These are phyloP conservation scores for Halichondria panicea DNA, from an alignment of 37 sponge, comb jelly and placozoan species.

Conservation along the genomic window DNA sequence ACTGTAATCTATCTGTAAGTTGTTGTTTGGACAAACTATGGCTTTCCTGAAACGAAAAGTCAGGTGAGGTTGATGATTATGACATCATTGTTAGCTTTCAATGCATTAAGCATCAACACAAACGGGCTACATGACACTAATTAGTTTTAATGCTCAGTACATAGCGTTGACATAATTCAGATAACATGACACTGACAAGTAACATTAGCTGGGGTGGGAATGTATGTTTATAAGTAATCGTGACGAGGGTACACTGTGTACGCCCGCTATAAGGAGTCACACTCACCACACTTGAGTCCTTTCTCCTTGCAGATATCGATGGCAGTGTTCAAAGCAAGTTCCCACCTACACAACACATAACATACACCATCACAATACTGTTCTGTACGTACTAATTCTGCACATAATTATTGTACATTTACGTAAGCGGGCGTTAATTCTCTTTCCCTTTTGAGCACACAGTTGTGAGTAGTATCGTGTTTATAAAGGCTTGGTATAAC, in stretches of 20 bases:
- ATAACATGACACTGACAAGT: neutral
- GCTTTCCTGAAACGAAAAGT: too few species aligned
- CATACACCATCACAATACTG: neutral
- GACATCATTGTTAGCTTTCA: too few species aligned
- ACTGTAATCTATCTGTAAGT: neutral
- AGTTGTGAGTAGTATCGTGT: neutral
- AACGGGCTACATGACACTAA: too few species aligned
- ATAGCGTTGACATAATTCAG: neutral
- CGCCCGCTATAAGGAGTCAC: neutral
- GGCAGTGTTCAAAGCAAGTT: slow-evolving; percentile 38
- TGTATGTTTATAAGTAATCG: neutral
- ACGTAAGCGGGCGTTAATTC: neutral
- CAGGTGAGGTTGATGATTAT: too few species aligned
- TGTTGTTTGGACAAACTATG: too few species aligned
- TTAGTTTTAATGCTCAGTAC: too few species aligned
- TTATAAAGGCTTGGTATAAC: neutral
- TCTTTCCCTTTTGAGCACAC: neutral
- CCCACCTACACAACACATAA: slow-evolving; percentile 38
- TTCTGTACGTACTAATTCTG: neutral
- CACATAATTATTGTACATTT: neutral
- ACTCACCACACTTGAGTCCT: slow-evolving; percentile 68
- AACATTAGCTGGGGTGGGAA: neutral
- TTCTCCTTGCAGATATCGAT: slow-evolving; percentile 65
- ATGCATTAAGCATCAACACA: too few species aligned
- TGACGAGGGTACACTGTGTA: neutral